Base-by-base conservation (phyloP, 2,113 vertebrate genomes). In the Colossoma macropomum region DNA sequence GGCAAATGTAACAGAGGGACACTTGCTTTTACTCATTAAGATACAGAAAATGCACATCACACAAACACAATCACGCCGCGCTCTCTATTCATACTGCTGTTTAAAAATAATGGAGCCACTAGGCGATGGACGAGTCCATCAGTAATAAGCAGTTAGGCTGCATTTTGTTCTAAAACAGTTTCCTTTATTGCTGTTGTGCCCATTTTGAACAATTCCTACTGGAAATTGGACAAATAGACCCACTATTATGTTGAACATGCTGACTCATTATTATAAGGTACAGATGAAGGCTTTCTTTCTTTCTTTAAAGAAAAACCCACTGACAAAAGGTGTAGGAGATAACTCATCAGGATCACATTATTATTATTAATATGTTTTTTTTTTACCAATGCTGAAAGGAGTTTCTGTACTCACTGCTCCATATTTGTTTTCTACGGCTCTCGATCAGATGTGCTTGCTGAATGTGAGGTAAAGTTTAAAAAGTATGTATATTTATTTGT, bases 111-210 rank as follows among this genome's bases (percentile, higher is more conserved):
- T 71, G 34, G 68, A 71, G 11, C 17, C 34, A 41, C 66, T 38
- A 69, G 32, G 23, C 68, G 45, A 45, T 71, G 13, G 41, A 71
- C 25, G 34, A 45, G 21, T 12, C 34, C 21, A 8, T 71, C 38
- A n/a, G 23, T 71, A 41, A 71, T 45, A 71, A n/a, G 25, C 45
- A 38, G 17, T 69, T 54, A 34, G 30, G 3, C 48, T 54, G 50
- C 52, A 62, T 60, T 71, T 72, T 30, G 28, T 19, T 48, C 38
- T 3, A 23, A 87, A 80, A 84, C 84, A 84, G 19, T 69, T 69
- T 69, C 32, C 34, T 1, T 19, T 4, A 13, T 32, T 52, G 50
- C 10, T 69, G 34, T 71, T 71, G 21, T 71, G 68, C 68, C 45
- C 34, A 71, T 71, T 71, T 71, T 41, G 68, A 71, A 71, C 68